These are phyloP conservation scores for Liposcelis brunnea DNA, from an alignment of 2,888 invertebrate species.

Conservation along the genomic window DNA sequence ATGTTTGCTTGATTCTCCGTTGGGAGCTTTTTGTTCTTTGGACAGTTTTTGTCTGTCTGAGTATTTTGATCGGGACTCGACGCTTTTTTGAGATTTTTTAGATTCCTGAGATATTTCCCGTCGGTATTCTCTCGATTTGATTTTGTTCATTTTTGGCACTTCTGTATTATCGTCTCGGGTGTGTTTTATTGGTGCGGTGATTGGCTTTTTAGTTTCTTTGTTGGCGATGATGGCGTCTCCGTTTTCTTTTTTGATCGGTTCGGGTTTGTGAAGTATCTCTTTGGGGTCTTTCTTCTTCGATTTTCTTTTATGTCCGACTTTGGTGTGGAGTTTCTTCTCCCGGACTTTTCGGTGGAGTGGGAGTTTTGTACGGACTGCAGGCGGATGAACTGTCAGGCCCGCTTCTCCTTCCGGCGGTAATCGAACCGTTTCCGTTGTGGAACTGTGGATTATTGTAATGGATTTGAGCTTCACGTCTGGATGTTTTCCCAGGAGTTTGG, in stretches of 20 bases:
- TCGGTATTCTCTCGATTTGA: not conserved
- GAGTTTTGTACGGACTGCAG: slow-evolving; percentile 68
- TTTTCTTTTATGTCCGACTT: slow-evolving; percentile 13
- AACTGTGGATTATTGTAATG: slow-evolving; percentile 77
- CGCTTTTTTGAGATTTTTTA: not conserved
- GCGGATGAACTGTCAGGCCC: slow-evolving; percentile 56
- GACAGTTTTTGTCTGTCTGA: too few species aligned
- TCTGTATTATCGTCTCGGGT: too few species aligned
- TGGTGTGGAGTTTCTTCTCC: slow-evolving; percentile 27
- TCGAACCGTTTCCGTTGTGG: slow-evolving; percentile 74
- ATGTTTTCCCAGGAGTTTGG: slow-evolving; percentile 61
- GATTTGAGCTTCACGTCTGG: slow-evolving; percentile 67
- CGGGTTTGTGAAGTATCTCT: slow-evolving; percentile 30
- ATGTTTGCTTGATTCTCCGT: too few species aligned
- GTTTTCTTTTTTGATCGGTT: slow-evolving; percentile 18
- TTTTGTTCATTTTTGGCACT: too few species aligned
- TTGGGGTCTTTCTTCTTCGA: slow-evolving; percentile 35
- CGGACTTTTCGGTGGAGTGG: slow-evolving; percentile 71
- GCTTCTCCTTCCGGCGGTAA: slow-evolving; percentile 49
- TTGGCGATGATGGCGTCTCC: slow-evolving; percentile 4
- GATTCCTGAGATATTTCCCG: slow-evolving; percentile 6
- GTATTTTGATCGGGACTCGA: too few species aligned
- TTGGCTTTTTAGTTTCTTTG: not conserved
- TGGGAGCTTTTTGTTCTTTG: too few species aligned
- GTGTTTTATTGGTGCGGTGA: too few species aligned